A percentile compares a stretch with the other conserved stretches of the same genome.
Evolutionary conservation across 2,113 vertebrate genomes (phyloP).

Genomic region (Dasyornis broadbenti): DNA sequence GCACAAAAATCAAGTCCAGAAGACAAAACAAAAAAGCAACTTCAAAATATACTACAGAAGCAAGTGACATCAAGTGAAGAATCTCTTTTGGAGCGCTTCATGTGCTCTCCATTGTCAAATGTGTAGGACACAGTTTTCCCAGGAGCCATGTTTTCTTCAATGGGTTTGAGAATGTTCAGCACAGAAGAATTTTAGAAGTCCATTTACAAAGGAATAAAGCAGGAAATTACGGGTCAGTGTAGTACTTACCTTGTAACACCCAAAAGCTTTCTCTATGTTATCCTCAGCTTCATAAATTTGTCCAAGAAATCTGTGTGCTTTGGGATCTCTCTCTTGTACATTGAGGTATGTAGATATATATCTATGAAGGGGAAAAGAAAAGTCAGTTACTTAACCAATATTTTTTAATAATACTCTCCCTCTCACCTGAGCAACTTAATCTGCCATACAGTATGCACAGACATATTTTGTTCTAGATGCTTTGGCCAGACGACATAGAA

Average conservation of each 20-base stretch:
- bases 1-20: background rate
- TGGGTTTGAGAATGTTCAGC: background rate
- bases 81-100: background rate
- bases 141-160: background rate
- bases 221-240: background rate
- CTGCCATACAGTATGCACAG: background rate
- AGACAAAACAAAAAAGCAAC: background rate
- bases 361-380: conserved; percentile 54
- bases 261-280: conserved; percentile 87
- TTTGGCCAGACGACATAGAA: background rate
- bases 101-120: background rate
- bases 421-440: background rate
- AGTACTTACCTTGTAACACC: conserved; percentile 88
- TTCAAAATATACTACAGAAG: background rate
- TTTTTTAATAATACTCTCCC: background rate
- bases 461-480: background rate
- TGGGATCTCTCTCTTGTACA: conserved; percentile 91
- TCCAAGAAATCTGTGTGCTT: conserved; percentile 94
- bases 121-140: background rate
- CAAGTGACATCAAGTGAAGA: background rate
- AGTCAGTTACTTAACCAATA: background rate
- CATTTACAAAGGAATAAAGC: background rate
- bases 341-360: conserved; percentile 90
- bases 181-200: background rate
- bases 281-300: conserved; percentile 90